Conservation (phyloP, 1,140 invertebrate genomes). For the Centruroides sculpturatus region DNA sequence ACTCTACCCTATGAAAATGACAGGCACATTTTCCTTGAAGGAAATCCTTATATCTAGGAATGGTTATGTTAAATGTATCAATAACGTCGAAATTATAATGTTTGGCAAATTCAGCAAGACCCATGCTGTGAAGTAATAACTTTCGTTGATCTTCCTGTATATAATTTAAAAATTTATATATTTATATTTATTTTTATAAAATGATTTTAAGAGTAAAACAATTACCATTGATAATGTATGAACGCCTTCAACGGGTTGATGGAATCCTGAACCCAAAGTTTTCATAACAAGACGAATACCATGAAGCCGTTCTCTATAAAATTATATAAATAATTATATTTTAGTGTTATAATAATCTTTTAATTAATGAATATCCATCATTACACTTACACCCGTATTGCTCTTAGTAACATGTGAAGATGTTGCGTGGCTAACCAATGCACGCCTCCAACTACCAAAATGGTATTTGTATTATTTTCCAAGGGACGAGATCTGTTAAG, state of each 20-base stretch:
- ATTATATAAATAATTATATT: neutral
- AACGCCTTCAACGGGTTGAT: constrained; percentile 33
- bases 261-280: constrained; percentile 36
- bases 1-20: constrained; percentile 37
- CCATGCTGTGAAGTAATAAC: constrained; percentile 26
- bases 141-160: constrained; percentile 30
- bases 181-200: too few species aligned
- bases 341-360: neutral
- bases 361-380: neutral
- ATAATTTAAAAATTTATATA: neutral
- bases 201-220: neutral
- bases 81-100: constrained; percentile 29
- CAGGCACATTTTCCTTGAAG: constrained; percentile 39
- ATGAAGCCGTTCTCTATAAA: constrained; percentile 22
- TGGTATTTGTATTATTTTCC: constrained; percentile 28
- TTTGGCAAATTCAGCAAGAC: constrained; percentile 26
- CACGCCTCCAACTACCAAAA: constrained; percentile 35
- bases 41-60: constrained; percentile 35
- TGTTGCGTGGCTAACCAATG: constrained; percentile 34
- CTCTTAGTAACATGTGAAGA: constrained; percentile 24
- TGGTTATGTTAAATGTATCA: constrained; percentile 39
- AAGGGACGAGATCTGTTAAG: constrained; percentile 22
- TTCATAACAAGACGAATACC: constrained; percentile 31
- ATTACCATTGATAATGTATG: constrained; percentile 29
- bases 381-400: constrained; percentile 25